Evolutionary conservation across 2,797 vertebrate species (phyloP).

Genomic region (Adelosebastes latens): DNA sequence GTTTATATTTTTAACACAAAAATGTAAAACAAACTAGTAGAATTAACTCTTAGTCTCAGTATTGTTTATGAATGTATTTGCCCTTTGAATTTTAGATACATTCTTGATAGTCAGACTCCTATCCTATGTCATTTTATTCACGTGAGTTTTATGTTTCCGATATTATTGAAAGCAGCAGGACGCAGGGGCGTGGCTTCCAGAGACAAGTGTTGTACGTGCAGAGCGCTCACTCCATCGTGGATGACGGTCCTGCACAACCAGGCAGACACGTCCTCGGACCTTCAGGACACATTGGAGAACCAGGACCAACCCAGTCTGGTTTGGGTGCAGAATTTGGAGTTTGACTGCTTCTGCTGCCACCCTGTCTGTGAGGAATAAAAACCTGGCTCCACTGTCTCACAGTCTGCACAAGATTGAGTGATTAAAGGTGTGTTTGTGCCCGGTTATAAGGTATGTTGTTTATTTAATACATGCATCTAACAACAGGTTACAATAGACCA

Average conservation of each 20-base stretch:
- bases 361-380: not conserved
- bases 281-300: conserved; percentile 49
- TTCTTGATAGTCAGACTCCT: not conserved
- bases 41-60: not conserved
- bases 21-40: not conserved
- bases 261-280: conserved; percentile 49
- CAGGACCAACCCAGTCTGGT: conserved; percentile 5
- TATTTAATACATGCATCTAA: not conserved
- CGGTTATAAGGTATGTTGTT: not conserved
- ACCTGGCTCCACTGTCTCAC: not conserved
- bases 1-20: not conserved
- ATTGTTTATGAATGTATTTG: not conserved
- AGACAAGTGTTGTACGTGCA: conserved; percentile 56
- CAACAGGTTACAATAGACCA: too few species aligned
- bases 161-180: not conserved
- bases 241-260: conserved; percentile 29
- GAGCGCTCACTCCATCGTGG: conserved; percentile 40
- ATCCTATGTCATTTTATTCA: rapidly evolving
- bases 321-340: not conserved
- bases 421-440: conserved; percentile 2
- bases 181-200: conserved; percentile 30
- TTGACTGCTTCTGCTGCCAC: not conserved
- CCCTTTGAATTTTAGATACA: not conserved
- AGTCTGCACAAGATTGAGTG: not conserved
- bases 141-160: not conserved